Evolutionary conservation across 2,888 invertebrate genomes (phyloP), one percentile per base, ranked within the genome.

Genomic region (Cinara cedri): DNA sequence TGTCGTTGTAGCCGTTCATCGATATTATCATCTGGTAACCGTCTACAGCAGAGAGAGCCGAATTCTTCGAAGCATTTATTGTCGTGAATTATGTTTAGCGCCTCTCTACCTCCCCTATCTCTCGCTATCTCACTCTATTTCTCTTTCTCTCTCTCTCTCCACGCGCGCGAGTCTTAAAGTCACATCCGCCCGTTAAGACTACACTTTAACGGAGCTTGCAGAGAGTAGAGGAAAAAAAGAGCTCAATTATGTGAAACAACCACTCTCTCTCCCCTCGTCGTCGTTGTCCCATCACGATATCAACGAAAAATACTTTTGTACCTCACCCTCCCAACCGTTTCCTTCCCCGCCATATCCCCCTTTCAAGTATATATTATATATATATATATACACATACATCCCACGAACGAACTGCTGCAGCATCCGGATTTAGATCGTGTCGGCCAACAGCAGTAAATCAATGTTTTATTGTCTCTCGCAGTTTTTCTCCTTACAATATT

Each of bases 11-110:
- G 60, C 26, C 21, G 34, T 57, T 68, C 44, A 6, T 66, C 76
- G 68, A 76, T 76, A 76, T 34, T 34, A 34, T 57, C 68, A 68
- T 76, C 76, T 76, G 55, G 75, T 66, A 76, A 68, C 46, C 46
- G 44, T 57, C 55, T 60, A 66, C 49, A 44, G 55, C 6, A 6
- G 3, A 6, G 34, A 34, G 6, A 66, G 19, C 55, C 57, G 76
- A 34, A 76, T 76, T 76, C 26, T 34, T 46, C 57, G 34, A 49
- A 57, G 66, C 49, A 76, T 68, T 68, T 76, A 76, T 76, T 76
- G 75, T 75, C 65, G 57, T 76, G 66, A 68, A 76, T 76, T 76
- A 76, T 57, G 55, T 63, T 21, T 72, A 62, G 62, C 21, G 34
- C 21, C 42, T 21, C 34, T 51, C 65, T 24, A 16, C 3, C n/a